These are phyloP conservation scores for Danaus chrysippus DNA, from an alignment of 2,888 invertebrate genomes.

Conservation along the genomic window DNA sequence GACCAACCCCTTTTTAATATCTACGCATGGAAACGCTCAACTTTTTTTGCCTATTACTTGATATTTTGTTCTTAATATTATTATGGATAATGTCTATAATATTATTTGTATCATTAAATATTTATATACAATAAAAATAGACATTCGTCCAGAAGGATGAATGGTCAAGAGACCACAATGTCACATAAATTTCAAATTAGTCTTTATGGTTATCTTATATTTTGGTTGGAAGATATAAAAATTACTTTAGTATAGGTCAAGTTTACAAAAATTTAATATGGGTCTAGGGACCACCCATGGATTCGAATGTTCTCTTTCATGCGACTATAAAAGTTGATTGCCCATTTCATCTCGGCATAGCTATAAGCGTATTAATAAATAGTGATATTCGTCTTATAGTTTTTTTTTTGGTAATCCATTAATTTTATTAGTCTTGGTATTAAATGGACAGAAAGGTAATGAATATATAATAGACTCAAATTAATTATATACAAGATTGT, in stretches of 20 bases:
- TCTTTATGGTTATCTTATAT: neutral
- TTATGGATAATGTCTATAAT: too few relatives aligned
- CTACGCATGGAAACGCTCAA: neutral
- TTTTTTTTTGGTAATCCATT: slow-evolving; percentile 34
- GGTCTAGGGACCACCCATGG: slow-evolving; percentile 53
- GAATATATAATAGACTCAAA: slow-evolving; percentile 11
- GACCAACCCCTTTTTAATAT: slow-evolving; percentile 3
- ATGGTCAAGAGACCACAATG: too few relatives aligned
- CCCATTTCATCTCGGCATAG: slow-evolving; percentile 35
- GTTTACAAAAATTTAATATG: slow-evolving; percentile 20
- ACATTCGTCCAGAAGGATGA: too few relatives aligned
- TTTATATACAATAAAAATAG: too few relatives aligned
- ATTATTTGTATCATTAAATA: too few relatives aligned
- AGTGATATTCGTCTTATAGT: slow-evolving; percentile 37
- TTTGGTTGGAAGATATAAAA: neutral
- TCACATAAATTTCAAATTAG: too few relatives aligned
- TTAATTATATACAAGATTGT: neutral
- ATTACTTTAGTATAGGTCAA: slow-evolving; percentile 16
- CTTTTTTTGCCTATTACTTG: too few relatives aligned
- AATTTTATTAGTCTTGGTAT: slow-evolving; percentile 44
- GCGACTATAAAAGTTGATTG: slow-evolving; percentile 64
- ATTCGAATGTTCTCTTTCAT: slow-evolving; percentile 47
- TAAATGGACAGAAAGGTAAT: slow-evolving; percentile 23
- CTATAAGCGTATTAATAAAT: slow-evolving; percentile 33
- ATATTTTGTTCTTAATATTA: too few relatives aligned